Conservation (phyloP, 2,797 vertebrate species). For the Oryzias dopingdopingensis region DNA sequence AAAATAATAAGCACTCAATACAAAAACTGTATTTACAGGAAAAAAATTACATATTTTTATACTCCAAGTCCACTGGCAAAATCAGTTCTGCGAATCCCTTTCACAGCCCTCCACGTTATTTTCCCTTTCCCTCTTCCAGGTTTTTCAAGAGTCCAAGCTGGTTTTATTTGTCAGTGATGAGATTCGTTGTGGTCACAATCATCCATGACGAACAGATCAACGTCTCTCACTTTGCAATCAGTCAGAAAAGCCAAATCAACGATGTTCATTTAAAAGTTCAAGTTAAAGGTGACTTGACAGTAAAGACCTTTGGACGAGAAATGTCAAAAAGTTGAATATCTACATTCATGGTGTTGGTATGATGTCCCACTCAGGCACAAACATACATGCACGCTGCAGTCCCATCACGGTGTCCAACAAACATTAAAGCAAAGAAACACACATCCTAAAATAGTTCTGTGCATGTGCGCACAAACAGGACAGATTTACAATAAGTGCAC, state of each 20-base stretch:
- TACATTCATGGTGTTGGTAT: conserved; percentile 75
- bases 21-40: conserved; percentile 83
- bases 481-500: conserved; percentile 70
- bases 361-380: conserved; percentile 54
- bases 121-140: conserved; percentile 27
- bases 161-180: conserved; percentile 62
- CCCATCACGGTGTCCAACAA: conserved; percentile 55
- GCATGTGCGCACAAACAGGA: conserved; percentile 54
- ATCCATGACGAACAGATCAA: conserved; percentile 32
- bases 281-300: conserved; percentile 41
- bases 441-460: conserved; percentile 45
- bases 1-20: conserved; percentile 78
- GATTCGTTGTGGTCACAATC: conserved; percentile 42
- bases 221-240: conserved; percentile 32
- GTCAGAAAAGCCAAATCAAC: conserved; percentile 31
- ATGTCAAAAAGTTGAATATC: conserved; percentile 42
- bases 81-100: conserved; percentile 48
- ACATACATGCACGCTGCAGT: conserved; percentile 54
- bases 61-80: conserved; percentile 52
- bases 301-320: conserved; percentile 46
- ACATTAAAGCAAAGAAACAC: conserved; percentile 64
- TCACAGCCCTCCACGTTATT: conserved; percentile 42
- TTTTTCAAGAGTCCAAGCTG: conserved; percentile 67
- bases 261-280: conserved; percentile 25
- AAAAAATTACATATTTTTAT: conserved; percentile 70